Evolutionary conservation across 2,888 invertebrate genomes (phyloP).

Genomic region (Lasioglossum oenotherae): DNA sequence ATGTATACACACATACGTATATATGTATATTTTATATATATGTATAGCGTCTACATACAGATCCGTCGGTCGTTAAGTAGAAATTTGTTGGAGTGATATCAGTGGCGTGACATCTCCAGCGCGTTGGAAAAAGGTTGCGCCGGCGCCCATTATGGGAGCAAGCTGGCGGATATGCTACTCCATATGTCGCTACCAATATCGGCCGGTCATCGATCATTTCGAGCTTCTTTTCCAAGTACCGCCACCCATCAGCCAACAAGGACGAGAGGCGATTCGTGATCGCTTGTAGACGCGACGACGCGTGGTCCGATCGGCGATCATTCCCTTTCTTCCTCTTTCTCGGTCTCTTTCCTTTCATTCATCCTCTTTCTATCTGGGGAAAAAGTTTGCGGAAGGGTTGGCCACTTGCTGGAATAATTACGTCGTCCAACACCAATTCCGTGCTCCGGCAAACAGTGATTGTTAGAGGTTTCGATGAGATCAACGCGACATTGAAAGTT

Average conservation of each 20-base stretch:
- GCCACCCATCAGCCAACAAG: conserved; percentile 53
- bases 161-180: conserved; percentile 73
- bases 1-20: neutral
- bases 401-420: neutral
- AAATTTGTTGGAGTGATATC: conserved; percentile 60
- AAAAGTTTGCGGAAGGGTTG: neutral
- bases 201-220: conserved; percentile 79
- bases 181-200: conserved; percentile 80
- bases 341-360: neutral
- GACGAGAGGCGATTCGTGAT: conserved; percentile 65
- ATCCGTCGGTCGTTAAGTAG: conserved; percentile 56
- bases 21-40: neutral
- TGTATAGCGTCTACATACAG: neutral
- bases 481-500: neutral
- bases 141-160: conserved; percentile 65
- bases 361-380: neutral
- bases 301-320: conserved; percentile 40
- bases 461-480: neutral
- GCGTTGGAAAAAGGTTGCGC: conserved; percentile 59
- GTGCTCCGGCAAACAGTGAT: neutral
- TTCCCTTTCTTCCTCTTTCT: neutral
- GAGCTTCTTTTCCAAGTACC: conserved; percentile 63
- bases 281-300: conserved; percentile 61
- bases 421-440: conserved; percentile 1
- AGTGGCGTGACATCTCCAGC: conserved; percentile 67